These are phyloP conservation scores for Euwallacea similis DNA, from an alignment of 1,140 invertebrate species.

Conservation along the genomic window DNA sequence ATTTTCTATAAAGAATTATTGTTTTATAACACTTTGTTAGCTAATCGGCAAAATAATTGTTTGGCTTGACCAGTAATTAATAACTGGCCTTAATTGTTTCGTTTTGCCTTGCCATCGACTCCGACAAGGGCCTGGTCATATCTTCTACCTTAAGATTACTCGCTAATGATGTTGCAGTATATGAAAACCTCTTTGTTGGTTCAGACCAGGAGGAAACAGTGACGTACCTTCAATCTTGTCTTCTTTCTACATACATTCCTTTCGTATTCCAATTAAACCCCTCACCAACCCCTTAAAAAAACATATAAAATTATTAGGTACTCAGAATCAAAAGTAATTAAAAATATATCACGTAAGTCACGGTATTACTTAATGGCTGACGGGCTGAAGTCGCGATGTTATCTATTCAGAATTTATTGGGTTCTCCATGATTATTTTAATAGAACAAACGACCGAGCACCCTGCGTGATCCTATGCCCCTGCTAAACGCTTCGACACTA, in stretches of 20 bases:
- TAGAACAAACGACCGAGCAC: constrained; percentile 31
- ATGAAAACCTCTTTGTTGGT: constrained; percentile 13
- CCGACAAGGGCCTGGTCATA: constrained; percentile 23
- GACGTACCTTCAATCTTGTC: background rate
- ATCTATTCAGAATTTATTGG: constrained; percentile 39
- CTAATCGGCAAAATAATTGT: constrained; percentile 42
- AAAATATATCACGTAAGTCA: constrained; percentile 37
- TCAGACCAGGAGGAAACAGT: constrained; percentile 5
- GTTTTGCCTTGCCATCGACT: constrained; percentile 23
- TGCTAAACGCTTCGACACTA: constrained; percentile 35
- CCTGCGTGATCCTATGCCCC: constrained; percentile 33
- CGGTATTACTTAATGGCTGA: constrained; percentile 36
- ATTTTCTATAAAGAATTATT: constrained; percentile 52
- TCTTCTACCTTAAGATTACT: constrained; percentile 26
- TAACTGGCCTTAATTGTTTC: constrained; percentile 37
- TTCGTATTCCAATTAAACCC: too few species aligned
- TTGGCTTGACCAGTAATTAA: constrained; percentile 36
- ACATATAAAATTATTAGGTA: constrained; percentile 14
- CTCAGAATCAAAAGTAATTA: constrained; percentile 26
- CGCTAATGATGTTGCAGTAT: constrained; percentile 26
- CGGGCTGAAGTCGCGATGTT: constrained; percentile 40
- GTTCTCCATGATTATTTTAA: constrained; percentile 38
- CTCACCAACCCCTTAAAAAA: too few species aligned
- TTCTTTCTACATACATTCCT: background rate
- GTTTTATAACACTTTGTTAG: constrained; percentile 51